Conservation (phyloP, 2,113 vertebrate species). For the Meleagris gallopavo region DNA sequence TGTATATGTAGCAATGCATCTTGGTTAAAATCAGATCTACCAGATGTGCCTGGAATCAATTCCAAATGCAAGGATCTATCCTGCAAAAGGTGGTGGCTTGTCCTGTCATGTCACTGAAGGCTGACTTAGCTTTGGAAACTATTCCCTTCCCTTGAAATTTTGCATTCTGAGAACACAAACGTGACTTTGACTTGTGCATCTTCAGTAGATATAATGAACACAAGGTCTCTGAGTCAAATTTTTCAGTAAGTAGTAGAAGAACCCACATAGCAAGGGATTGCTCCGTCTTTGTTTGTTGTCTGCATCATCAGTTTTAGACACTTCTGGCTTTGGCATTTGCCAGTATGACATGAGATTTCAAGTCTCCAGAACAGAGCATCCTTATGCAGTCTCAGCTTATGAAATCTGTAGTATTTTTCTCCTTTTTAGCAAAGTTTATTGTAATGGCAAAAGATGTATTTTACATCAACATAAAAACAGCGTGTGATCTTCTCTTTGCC, state of each 20-base stretch:
- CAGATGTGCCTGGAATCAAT: background rate
- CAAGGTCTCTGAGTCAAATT: background rate
- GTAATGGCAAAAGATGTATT: background rate
- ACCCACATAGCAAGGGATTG: background rate
- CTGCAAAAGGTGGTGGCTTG: background rate
- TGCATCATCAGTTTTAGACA: background rate
- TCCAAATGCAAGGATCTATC: background rate
- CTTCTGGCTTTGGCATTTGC: background rate
- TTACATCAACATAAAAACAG: background rate
- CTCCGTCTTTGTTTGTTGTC: background rate
- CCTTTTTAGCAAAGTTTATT: background rate
- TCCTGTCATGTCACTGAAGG: background rate
- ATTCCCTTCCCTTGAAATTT: background rate
- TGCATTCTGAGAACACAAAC: background rate
- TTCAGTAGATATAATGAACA: background rate
- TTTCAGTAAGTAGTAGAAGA: background rate
- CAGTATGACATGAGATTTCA: background rate
- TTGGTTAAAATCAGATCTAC: constrained; percentile 23
- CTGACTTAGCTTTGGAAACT: background rate
- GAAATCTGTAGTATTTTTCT: background rate
- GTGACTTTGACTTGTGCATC: background rate
- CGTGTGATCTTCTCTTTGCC: background rate
- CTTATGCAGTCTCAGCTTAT: background rate
- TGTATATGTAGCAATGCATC: background rate
- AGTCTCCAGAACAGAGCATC: background rate